These are phyloP conservation scores for Bombycilla garrulus DNA, from an alignment of 2,113 vertebrate genomes.

Conservation along the genomic window DNA sequence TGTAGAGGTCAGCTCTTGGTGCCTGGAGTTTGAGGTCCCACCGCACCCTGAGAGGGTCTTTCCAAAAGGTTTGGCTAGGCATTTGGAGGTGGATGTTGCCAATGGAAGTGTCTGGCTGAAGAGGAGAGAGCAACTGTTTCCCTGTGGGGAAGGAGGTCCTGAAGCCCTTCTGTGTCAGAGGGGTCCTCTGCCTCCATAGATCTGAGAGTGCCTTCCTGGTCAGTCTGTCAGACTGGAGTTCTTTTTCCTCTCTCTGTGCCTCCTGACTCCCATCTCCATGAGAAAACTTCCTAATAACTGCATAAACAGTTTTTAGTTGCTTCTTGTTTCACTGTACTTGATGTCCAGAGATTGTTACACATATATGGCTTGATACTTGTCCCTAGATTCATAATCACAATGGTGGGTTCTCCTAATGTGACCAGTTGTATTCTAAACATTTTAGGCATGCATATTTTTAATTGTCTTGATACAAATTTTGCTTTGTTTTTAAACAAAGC, in stretches of 20 bases:
- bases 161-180: neutral
- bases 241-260: neutral
- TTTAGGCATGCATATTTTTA: neutral
- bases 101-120: neutral
- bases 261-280: neutral
- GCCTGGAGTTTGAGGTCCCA: neutral
- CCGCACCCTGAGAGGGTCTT: neutral
- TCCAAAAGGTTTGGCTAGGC: neutral
- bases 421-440: neutral
- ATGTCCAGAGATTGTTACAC: neutral
- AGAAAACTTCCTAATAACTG: neutral
- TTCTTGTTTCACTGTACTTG: neutral
- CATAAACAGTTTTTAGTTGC: neutral
- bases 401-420: neutral
- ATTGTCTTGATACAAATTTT: neutral
- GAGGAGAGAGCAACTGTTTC: neutral
- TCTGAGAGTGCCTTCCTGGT: neutral
- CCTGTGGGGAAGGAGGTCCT: neutral
- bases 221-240: neutral
- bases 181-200: neutral
- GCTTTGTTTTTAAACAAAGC: neutral
- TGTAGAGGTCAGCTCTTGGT: neutral
- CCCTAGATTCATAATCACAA: neutral
- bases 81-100: neutral
- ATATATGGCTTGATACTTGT: neutral